A percentile compares a stretch with the other conserved stretches of the same genome.
These are phyloP conservation scores for Stenchaetothrips biformis DNA, from an alignment of 2,888 invertebrate species.

Conservation along the genomic window DNA sequence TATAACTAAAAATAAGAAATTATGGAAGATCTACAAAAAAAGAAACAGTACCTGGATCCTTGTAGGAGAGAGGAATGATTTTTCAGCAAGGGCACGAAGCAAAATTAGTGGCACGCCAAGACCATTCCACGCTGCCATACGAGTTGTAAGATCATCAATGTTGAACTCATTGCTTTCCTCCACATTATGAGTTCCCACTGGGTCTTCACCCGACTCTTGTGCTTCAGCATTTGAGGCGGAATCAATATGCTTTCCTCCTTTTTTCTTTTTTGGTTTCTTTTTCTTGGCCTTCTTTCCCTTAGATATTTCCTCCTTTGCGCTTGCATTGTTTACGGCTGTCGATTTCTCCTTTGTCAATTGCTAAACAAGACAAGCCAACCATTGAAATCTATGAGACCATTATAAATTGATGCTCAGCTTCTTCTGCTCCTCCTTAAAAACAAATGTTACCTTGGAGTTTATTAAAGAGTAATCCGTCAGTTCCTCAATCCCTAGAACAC, in stretches of 20 bases:
- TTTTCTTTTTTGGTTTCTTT: conserved; percentile 30
- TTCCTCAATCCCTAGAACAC: conserved; percentile 73
- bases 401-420: too few species aligned
- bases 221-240: conserved; percentile 11
- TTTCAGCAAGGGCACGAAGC: conserved; percentile 59
- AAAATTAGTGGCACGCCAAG: conserved; percentile 47
- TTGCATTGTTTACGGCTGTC: too few species aligned
- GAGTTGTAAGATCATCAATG: conserved; percentile 45
- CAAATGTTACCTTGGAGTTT: too few species aligned
- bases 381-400: too few species aligned
- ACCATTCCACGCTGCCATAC: conserved; percentile 60
- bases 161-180: conserved; percentile 32
- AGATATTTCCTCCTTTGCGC: conserved; percentile 34
- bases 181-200: neutral
- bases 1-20: conserved; percentile 1
- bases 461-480: conserved; percentile 63
- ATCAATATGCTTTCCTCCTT: conserved; percentile 27
- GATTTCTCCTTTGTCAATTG: too few species aligned
- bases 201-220: conserved; percentile 3
- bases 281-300: conserved; percentile 35
- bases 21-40: neutral
- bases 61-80: conserved; percentile 77
- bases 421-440: too few species aligned
- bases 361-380: too few species aligned
- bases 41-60: conserved; percentile 64